Evolutionary conservation across 2,113 vertebrate species (phyloP).

Genomic region (Pterocles orientalis): DNA sequence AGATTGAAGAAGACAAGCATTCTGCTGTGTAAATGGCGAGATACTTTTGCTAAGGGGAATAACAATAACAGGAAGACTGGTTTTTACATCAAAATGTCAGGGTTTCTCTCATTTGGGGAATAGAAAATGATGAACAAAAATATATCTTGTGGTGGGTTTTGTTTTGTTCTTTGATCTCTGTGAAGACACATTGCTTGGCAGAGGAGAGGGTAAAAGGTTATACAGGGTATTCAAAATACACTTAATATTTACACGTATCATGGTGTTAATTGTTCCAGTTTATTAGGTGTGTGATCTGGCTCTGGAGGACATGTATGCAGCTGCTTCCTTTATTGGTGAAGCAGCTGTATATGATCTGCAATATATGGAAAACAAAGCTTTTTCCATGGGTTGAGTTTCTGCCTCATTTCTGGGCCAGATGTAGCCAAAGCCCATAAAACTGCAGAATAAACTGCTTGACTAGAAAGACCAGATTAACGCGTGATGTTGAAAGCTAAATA

Average conservation of each 20-base stretch:
- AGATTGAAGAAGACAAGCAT: neutral
- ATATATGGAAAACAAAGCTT: neutral
- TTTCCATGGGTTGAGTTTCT: neutral
- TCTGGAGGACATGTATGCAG: neutral
- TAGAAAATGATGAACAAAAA: neutral
- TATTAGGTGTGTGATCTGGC: neutral
- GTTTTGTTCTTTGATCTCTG: neutral
- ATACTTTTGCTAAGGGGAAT: neutral
- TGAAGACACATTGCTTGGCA: neutral
- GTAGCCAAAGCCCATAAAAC: neutral
- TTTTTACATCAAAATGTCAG: neutral
- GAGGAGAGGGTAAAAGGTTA: neutral
- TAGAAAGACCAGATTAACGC: neutral
- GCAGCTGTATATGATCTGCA: neutral
- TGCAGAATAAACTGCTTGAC: neutral
- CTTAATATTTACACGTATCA: neutral
- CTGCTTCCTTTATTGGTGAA: neutral
- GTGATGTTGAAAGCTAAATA: neutral
- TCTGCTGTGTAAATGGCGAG: neutral
- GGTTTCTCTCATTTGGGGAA: neutral
- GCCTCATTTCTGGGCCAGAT: neutral
- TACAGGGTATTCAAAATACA: neutral
- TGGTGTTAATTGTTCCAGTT: neutral
- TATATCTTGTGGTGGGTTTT: neutral
- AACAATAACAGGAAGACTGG: neutral